Base-by-base conservation (phyloP, 2,797 vertebrate species). In the Chrysocyon brachyurus region DNA sequence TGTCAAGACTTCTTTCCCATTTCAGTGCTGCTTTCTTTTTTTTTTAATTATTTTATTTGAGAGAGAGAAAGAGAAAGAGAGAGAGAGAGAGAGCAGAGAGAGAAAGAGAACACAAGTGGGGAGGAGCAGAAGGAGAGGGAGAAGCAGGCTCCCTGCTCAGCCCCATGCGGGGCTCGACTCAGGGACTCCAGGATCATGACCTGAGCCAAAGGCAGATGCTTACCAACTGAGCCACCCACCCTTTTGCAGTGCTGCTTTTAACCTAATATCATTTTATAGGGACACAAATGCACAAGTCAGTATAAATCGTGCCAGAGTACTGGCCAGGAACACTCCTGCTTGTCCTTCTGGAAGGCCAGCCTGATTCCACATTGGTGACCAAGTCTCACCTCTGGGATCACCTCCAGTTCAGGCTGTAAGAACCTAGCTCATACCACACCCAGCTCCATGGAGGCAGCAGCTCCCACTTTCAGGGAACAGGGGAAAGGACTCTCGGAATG, bases 1-100 rank as follows among this genome's bases (percentile, higher is more conserved):
- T 75, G 83, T 90, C 12, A 63, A 94, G 92, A 40, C 46, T 94
- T 95, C 49, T 26, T 90, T 94, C 96, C 84, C 11, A 17, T 52
- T 87, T 96, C 87, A 52, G 24, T 11, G 73, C 46, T 84, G 61
- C 88, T 94, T 92, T 92, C 8, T 46, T 40, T 40, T 40, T 46
- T 46, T 46, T 46, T 46, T 7, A 7, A 46, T 46, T 46, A 46
- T 46, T 46, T 46, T 46, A 46, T 46, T 46, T 46, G 40, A 46
- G 40, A 46, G 40, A 46, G 40, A 46, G 40, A 46, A 46, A 46
- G 40, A 46, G 40, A 46, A 8, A 46, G 40, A 40, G 40, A 46
- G 40, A 46, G 40, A 40, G 6, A 46, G 40, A 46, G 40, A 5
- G 6, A 46, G 40, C 7, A 40, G 40, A 46, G 40, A 46, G 40